These are phyloP conservation scores for Cacatua alba DNA, from an alignment of 2,113 vertebrate genomes.

Conservation along the genomic window DNA sequence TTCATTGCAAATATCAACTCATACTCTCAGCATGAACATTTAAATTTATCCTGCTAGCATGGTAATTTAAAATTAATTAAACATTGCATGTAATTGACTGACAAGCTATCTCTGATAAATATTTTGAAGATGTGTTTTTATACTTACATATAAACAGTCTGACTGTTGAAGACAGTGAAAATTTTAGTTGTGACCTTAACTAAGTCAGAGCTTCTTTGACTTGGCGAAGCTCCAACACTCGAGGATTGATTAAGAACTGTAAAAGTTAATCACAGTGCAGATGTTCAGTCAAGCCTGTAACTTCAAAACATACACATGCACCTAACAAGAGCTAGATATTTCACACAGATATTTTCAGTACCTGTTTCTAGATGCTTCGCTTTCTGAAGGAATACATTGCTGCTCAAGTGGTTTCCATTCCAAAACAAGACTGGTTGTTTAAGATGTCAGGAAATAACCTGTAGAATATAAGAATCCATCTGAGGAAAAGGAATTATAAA, in stretches of 20 bases:
- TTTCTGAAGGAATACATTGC: background rate
- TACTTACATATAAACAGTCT: background rate
- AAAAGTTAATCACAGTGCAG: background rate
- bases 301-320: background rate
- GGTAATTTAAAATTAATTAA: slow-evolving; percentile 25
- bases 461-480: background rate
- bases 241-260: background rate
- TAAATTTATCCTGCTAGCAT: background rate
- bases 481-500: background rate
- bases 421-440: background rate
- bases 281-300: background rate
- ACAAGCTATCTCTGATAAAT: background rate
- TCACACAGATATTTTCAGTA: background rate
- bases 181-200: background rate
- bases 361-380: background rate
- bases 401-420: background rate
- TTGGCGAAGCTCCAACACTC: background rate
- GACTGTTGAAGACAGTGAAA: background rate
- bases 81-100: background rate
- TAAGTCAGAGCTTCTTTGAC: background rate
- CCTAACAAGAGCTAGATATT: background rate
- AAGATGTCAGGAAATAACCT: background rate
- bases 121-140: background rate
- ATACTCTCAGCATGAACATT: background rate
- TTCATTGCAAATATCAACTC: background rate